A percentile compares a stretch with the other conserved stretches of the same genome.
Evolutionary conservation across 2,797 vertebrate genomes (phyloP).

Genomic region (Neoniphon sammara): DNA sequence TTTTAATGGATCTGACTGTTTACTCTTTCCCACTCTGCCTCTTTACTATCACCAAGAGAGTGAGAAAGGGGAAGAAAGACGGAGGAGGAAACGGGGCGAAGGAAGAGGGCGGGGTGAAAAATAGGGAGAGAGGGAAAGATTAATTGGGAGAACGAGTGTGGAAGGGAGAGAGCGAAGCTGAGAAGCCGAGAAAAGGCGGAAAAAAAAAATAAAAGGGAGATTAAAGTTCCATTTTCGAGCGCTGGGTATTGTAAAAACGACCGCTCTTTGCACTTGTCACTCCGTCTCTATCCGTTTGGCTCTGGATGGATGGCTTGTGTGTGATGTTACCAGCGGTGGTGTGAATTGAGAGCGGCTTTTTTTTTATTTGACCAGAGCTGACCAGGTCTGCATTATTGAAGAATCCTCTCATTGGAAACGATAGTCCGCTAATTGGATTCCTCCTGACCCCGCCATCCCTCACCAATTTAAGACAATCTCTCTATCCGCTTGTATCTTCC

Average conservation of each 20-base stretch:
- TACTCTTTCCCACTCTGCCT: background rate
- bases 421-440: constrained; percentile 63
- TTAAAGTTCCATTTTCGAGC: constrained; percentile 12
- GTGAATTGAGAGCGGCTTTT: constrained; percentile 33
- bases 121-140: background rate
- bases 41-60: constrained; percentile 7
- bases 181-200: background rate
- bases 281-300: constrained; percentile 19
- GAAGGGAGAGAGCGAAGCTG: background rate
- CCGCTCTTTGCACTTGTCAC: constrained; percentile 34
- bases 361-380: constrained; percentile 50
- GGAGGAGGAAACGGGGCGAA: too few species aligned
- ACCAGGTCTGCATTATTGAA: constrained; percentile 62
- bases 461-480: constrained; percentile 37
- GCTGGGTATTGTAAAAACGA: constrained; percentile 25
- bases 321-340: constrained; percentile 34
- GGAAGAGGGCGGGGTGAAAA: background rate
- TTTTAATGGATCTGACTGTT: constrained; percentile 42
- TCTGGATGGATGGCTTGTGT: constrained; percentile 46
- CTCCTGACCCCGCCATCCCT: constrained; percentile 30
- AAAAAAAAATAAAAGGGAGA: background rate
- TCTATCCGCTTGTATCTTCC: background rate
- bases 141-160: background rate
- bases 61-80: background rate
- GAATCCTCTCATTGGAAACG: constrained; percentile 57